Conservation (phyloP, 53 echinoderm and acorn worm genomes). For the Echinometra lucunter region DNA sequence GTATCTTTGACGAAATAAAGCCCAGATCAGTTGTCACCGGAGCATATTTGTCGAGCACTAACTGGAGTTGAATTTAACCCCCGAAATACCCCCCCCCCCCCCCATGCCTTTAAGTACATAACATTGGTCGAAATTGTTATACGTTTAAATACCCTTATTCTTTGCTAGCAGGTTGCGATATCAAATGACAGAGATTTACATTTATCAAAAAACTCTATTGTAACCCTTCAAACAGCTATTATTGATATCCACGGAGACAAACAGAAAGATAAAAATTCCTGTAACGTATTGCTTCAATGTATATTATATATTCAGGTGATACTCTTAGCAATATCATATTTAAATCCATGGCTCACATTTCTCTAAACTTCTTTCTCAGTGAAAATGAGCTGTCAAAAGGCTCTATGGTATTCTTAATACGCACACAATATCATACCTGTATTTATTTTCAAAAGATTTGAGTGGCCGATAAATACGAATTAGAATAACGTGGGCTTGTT, state of each 20-base stretch:
- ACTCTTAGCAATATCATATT: conserved; percentile 22
- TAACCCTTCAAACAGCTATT: not conserved
- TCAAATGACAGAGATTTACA: conserved; percentile 3
- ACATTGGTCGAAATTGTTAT: no score
- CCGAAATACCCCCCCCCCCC: no score
- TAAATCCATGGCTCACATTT: not conserved
- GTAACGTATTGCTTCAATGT: not conserved
- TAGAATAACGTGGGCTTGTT: not conserved
- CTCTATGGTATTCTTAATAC: not conserved
- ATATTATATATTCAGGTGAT: not conserved
- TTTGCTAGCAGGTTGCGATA: not conserved
- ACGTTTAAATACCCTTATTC: no score
- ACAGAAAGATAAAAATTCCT: not conserved
- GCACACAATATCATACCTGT: not conserved
- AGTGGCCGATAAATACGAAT: not conserved
- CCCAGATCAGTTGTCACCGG: no score
- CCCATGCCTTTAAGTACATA: no score
- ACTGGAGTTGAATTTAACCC: no score
- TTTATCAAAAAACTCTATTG: not conserved
- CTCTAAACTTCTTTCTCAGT: not conserved
- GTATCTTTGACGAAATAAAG: no score
- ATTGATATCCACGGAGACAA: not conserved
- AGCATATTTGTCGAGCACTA: no score
- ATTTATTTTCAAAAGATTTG: not conserved
- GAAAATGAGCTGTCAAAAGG: not conserved